Conservation (phyloP, 2,113 vertebrate species). For the Deroptyus accipitrinus region DNA sequence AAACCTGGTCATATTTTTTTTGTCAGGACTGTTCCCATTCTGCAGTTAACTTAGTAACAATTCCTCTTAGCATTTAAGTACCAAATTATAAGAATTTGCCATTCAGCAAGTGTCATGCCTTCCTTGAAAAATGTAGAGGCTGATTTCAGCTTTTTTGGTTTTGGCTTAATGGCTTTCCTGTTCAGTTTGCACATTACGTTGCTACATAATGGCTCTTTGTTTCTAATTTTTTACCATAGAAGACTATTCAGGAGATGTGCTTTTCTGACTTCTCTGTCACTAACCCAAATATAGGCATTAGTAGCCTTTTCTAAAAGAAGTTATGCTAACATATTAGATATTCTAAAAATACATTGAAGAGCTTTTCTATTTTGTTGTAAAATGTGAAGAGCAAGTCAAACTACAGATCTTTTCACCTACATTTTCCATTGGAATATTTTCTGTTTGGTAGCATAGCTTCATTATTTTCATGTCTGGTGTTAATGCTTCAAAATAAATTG, state of each 20-base stretch:
- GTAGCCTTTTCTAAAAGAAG: conserved; percentile 56
- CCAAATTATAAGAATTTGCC: conserved; percentile 66
- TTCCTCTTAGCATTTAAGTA: conserved; percentile 49
- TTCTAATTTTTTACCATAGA: conserved; percentile 42
- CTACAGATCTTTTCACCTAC: conserved; percentile 58
- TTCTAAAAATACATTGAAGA: conserved; percentile 49
- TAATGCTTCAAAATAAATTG: conserved; percentile 48
- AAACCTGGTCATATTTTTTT: conserved; percentile 60
- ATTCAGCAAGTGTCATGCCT: conserved; percentile 66
- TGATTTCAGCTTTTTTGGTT: conserved; percentile 55
- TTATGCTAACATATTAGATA: conserved; percentile 67
- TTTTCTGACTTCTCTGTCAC: conserved; percentile 60
- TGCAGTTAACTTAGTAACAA: conserved; percentile 53
- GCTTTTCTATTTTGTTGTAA: conserved; percentile 17
- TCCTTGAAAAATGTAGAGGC: conserved; percentile 45
- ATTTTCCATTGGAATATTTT: conserved; percentile 72
- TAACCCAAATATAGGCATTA: conserved; percentile 17
- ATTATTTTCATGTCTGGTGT: conserved; percentile 66
- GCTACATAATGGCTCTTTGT: conserved; percentile 41
- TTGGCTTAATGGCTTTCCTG: conserved; percentile 64
- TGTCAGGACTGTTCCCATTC: conserved; percentile 66
- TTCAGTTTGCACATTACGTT: conserved; percentile 44
- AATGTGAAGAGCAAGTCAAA: conserved; percentile 29
- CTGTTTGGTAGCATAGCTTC: conserved; percentile 69
- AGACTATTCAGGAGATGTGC: conserved; percentile 37